These are phyloP conservation scores for Coelopa pilipes DNA, from an alignment of 2,888 invertebrate genomes.

Conservation along the genomic window DNA sequence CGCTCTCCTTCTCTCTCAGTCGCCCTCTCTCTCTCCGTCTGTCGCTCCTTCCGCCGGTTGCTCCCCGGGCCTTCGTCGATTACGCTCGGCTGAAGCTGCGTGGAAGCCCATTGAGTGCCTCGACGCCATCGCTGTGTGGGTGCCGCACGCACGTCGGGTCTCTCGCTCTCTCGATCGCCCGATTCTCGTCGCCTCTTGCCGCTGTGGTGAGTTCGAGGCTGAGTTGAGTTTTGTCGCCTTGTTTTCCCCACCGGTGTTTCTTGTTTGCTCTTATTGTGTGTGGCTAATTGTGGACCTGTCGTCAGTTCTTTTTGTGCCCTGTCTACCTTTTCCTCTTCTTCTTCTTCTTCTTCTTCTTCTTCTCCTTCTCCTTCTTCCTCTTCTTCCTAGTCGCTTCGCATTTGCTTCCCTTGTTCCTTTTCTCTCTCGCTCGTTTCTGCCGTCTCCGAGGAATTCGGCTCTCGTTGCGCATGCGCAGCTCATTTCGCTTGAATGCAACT, in stretches of 20 bases:
- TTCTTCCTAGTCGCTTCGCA: slow-evolving; percentile 37
- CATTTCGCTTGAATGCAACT: slow-evolving; percentile 50
- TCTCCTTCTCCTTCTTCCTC: background rate
- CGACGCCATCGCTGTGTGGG: slow-evolving; percentile 46
- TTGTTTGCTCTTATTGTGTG: slow-evolving; percentile 44
- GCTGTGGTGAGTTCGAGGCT: background rate
- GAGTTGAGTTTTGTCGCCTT: background rate
- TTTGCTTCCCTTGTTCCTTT: too few species aligned
- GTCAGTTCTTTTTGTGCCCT: slow-evolving; percentile 52
- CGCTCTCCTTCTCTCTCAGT: slow-evolving; percentile 5
- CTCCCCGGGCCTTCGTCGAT: background rate
- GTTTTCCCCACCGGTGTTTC: background rate
- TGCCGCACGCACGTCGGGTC: slow-evolving; percentile 39
- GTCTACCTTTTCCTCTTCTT: slow-evolving; percentile 16
- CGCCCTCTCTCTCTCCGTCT: slow-evolving; percentile 3
- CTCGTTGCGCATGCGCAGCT: slow-evolving; percentile 24
- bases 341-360: background rate
- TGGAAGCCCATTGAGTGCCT: slow-evolving; percentile 50
- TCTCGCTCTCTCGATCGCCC: too few species aligned
- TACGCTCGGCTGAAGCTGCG: slow-evolving; percentile 18
- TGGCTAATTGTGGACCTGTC: slow-evolving; percentile 65
- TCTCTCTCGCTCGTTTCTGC: slow-evolving; percentile 29
- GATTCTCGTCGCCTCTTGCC: background rate
- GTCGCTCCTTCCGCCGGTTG: background rate
- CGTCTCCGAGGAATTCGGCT: slow-evolving; percentile 40